Conservation (phyloP, 2,888 invertebrate genomes). For the Acronicta leporina region DNA sequence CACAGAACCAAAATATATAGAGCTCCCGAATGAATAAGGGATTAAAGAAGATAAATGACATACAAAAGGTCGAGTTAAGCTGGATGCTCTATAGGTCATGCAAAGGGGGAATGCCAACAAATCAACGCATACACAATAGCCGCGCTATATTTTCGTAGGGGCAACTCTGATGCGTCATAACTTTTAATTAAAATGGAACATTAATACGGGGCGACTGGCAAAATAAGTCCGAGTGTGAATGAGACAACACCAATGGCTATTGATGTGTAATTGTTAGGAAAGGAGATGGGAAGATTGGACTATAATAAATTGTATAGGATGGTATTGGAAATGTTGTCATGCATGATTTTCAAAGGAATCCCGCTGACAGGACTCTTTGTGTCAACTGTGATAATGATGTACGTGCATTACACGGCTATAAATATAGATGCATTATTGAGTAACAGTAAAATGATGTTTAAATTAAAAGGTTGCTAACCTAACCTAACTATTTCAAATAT, state of each 20-base stretch:
- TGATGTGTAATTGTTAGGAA: slow-evolving; percentile 80
- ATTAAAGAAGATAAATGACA: slow-evolving; percentile 41
- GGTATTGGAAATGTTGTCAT: slow-evolving; percentile 75
- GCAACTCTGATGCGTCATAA: slow-evolving; percentile 82
- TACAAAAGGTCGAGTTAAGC: slow-evolving; percentile 62
- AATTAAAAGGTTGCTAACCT: no score
- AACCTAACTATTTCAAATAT: neutral
- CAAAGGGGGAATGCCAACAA: slow-evolving; percentile 78
- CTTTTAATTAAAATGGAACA: slow-evolving; percentile 86
- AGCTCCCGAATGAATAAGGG: slow-evolving; percentile 48
- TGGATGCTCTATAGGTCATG: slow-evolving; percentile 70
- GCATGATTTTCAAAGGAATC: slow-evolving; percentile 64
- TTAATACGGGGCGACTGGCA: slow-evolving; percentile 75
- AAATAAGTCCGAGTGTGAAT: slow-evolving; percentile 66
- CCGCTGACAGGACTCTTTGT: slow-evolving; percentile 60
- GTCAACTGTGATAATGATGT: slow-evolving; percentile 54
- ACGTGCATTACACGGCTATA: slow-evolving; percentile 35
- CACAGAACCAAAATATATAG: slow-evolving; percentile 54
- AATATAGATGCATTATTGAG: slow-evolving; percentile 25
- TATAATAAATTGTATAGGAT: slow-evolving; percentile 70
- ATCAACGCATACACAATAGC: slow-evolving; percentile 75
- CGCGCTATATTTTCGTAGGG: slow-evolving; percentile 70
- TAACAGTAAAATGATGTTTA: no score
- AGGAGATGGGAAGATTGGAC: slow-evolving; percentile 62
- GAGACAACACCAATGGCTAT: slow-evolving; percentile 70